A percentile compares a stretch with the other conserved stretches of the same genome.
Evolutionary conservation across 1,140 invertebrate species (phyloP).

Genomic region (Aphelenchoides fujianensis): DNA sequence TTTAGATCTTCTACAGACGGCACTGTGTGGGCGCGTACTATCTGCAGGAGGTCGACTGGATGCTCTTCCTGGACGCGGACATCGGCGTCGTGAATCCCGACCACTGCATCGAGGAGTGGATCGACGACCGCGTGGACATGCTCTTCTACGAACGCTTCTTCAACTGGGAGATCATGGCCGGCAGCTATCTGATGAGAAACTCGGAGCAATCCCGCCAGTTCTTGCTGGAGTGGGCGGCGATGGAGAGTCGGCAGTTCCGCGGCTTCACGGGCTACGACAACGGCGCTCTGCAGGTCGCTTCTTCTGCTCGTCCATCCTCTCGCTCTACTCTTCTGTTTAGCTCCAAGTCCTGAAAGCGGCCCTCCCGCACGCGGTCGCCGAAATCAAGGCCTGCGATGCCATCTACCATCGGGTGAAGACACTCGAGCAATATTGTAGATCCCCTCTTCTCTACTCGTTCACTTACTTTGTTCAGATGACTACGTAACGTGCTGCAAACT

Average conservation of each 20-base stretch:
- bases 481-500: too few species aligned
- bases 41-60: constrained; percentile 25
- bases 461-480: too few species aligned
- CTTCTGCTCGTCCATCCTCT: too few species aligned
- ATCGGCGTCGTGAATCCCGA: constrained; percentile 24
- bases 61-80: constrained; percentile 26
- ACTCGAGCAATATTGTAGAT: too few species aligned
- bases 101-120: constrained; percentile 31
- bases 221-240: not conserved
- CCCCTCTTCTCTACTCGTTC: too few species aligned
- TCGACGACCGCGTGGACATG: constrained; percentile 17
- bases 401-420: too few species aligned
- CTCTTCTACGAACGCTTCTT: constrained; percentile 29
- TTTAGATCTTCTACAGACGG: constrained; percentile 16
- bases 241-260: not conserved
- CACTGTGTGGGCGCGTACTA: constrained; percentile 5
- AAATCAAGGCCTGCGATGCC: too few species aligned
- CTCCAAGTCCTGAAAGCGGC: too few species aligned
- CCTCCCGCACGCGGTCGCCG: too few species aligned
- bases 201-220: not conserved
- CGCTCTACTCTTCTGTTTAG: too few species aligned
- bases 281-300: not conserved
- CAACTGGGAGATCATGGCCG: constrained; percentile 23
- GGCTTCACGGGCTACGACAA: not conserved
- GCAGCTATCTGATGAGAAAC: constrained; percentile 16